phyloP scores from a whole-genome alignment of 1,140 invertebrate genomes.

The Bathynomus jamesi region DNA sequence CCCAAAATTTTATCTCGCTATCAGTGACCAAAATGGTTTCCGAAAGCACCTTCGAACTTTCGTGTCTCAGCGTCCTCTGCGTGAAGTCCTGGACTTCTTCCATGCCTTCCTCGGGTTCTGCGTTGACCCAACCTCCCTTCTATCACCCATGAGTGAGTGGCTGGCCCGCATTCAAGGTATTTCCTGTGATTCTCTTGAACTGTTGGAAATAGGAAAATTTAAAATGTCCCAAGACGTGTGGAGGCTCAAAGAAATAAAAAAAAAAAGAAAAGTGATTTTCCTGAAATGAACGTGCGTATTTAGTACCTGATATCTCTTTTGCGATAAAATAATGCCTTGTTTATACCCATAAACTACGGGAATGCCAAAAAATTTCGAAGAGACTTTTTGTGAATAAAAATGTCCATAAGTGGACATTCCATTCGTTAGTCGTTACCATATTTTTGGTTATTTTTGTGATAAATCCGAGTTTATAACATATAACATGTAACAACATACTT shows the following conservation, averaged over 20 bases:
- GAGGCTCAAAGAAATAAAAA: neutral
- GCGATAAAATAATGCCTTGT: too few species aligned
- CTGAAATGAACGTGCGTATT: neutral
- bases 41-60: slow-evolving; percentile 64
- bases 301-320: too few species aligned
- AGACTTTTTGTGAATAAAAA: too few species aligned
- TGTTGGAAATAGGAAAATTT: neutral
- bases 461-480: too few species aligned
- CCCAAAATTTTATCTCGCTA: too few species aligned
- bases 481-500: too few species aligned
- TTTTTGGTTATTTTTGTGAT: too few species aligned
- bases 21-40: slow-evolving; percentile 47
- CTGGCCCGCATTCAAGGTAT: neutral
- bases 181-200: neutral
- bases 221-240: too few species aligned
- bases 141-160: slow-evolving; percentile 25
- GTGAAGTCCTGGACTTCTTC: slow-evolving; percentile 84
- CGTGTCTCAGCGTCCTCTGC: slow-evolving; percentile 63
- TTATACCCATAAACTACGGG: too few species aligned
- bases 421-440: too few species aligned
- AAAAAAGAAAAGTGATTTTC: neutral
- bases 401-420: too few species aligned
- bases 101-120: slow-evolving; percentile 94
- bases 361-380: too few species aligned
- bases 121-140: slow-evolving; percentile 69